Base-by-base conservation (phyloP, 1,140 invertebrate species). In the Anoplophora glabripennis region DNA sequence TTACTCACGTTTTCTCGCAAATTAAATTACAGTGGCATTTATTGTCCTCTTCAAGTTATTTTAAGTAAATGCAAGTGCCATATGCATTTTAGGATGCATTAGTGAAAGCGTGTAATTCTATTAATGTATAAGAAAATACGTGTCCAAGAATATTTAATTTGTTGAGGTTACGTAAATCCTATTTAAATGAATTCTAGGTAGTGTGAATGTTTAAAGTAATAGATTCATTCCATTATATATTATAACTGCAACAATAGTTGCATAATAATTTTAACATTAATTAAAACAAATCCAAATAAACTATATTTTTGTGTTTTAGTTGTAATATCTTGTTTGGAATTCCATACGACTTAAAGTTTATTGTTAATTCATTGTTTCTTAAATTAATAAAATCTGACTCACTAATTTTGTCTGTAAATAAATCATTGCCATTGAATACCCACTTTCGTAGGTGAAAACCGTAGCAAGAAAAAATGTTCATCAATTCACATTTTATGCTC, bases 81-180 rank as follows among this genome's bases (percentile, higher is more conserved):
- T 76, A 77, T 0, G 67, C 70, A 0, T 7, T 34, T 38, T 68
- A 57, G 11, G 70, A 75, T 0, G 70, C 69, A 45, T 78, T 75
- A 8, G 64, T 64, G 46, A 77, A 78, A 0, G 72, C 75, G 47
- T 76, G 68, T 0, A 75, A 5, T 44, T 76, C 33, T 34, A 65
- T 12, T 8, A 12, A 18, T 18, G 4, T 38, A 10, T 28, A 12
- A 8, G 12, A 36, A 38, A 47, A 35, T 38, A 40, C 17, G 14
- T 48, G 45, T 53, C 59, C 12, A 14, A 56, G 41, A n/a, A 51
- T 51, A 38, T 61, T 40, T 36, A 53, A 53, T 21, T 58, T 9
- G 38, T 64, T 64, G 5, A 56, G 11, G 1, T 37, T n/a, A 35
- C 1, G 1, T 4, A 52, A 36, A 3, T 52, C 9, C 3, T 40